Base-by-base conservation (phyloP, 2,113 vertebrate species). In the Alethe diademata region DNA sequence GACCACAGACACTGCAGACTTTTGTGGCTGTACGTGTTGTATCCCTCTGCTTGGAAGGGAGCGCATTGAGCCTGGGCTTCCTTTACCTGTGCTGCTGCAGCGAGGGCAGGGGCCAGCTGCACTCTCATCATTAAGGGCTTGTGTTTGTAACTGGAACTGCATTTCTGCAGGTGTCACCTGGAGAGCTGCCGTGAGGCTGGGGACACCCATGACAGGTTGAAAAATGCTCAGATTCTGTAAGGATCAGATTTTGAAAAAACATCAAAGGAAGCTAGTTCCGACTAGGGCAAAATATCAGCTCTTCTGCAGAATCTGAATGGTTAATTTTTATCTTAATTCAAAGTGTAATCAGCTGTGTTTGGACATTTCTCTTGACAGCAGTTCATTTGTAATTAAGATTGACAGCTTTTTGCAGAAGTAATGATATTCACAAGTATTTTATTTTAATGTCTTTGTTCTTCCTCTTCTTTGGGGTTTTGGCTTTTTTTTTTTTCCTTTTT, bases 311-410 rank as follows among this genome's bases (percentile, higher is more conserved):
- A 14, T 57, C 35, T 42, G 24, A 50, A 4, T 47, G 29, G 14
- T 43, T 54, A 42, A 18, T 66, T 84, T 91, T 62, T 73, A 38
- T 91, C 51, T 81, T 87, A 81, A 85, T 81, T 78, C 86, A 22
- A 64, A 85, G 28, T 60, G 28, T 71, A 58, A 72, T 85, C 38
- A 87, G 20, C 40, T 85, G 40, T 1, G 1, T 64, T 71, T 78
- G 15, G n/a, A 51, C 14, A n/a, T 87, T 87, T 90, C n/a, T 85
- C 22, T 42, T 75, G 29, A 53, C 4, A 48, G 13, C 31, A 65
- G 8, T 67, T 69, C 5, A 65, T 10, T 48, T 78, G 14, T 78
- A 64, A 91, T 71, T 80, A 45, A 70, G 31, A 54, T 7, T 40
- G 71, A 33, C 26, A 67, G 33, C 14, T 71, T 86, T 58, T 84